Conservation (phyloP, 64 coral and sea anemone species). For the Trachythela sp. region DNA sequence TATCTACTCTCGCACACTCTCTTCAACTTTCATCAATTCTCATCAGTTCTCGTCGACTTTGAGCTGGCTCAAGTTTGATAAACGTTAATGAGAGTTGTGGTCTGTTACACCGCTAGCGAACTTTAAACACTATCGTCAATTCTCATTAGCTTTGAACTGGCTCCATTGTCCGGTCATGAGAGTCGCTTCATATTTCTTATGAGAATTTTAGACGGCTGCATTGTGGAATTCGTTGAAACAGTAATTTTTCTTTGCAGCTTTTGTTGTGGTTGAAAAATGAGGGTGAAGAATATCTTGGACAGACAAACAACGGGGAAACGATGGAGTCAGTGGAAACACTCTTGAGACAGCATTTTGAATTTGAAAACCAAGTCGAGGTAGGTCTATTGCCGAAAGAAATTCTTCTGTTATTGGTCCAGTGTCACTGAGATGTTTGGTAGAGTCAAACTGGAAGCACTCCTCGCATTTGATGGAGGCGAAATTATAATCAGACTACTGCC, state of each 20-base stretch:
- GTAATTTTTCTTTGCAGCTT: constrained; percentile 42
- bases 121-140: too few relatives aligned
- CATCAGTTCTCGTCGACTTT: too few relatives aligned
- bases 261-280: constrained; percentile 79
- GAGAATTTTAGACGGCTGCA: too few relatives aligned
- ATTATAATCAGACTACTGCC: too few relatives aligned
- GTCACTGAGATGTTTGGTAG: neutral
- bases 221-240: neutral
- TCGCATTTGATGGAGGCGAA: too few relatives aligned
- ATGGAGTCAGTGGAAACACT: constrained; percentile 62
- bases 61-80: too few relatives aligned
- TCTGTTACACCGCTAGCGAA: too few relatives aligned
- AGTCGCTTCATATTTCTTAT: too few relatives aligned
- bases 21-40: too few relatives aligned
- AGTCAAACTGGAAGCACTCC: too few relatives aligned
- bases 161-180: neutral
- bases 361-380: constrained; percentile 74
- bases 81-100: too few relatives aligned
- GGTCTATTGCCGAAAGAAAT: neutral
- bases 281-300: constrained; percentile 78
- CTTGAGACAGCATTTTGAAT: constrained; percentile 85
- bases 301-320: constrained; percentile 70
- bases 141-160: neutral
- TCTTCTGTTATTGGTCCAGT: neutral
- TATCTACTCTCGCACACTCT: too few relatives aligned